Evolutionary conservation across 2,888 invertebrate species (phyloP), one percentile per base, ranked within the genome.

Genomic region (Parasteatoda lunata): DNA sequence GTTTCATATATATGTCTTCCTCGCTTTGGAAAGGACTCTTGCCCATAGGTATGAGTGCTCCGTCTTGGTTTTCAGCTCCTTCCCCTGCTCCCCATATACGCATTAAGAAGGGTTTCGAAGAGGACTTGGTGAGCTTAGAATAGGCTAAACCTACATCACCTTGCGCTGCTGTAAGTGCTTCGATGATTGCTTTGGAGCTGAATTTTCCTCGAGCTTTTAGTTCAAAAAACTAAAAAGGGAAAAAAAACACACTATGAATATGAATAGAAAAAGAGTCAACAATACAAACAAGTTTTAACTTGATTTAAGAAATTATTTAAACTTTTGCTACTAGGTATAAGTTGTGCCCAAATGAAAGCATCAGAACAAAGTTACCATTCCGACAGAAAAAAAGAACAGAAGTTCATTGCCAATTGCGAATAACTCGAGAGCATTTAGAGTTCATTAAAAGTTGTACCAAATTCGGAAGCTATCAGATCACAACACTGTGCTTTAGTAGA

Each of bases 101-200:
- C 95, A 95, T 95, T 89, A 96, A 92, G 93, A 96, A 96, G 73
- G 96, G 96, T 91, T 95, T 95, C 88, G 95, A 92, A 91, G 95
- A 95, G 89, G 94, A 94, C 91, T 95, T 95, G 90, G 94, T 95
- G 85, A 96, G 92, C 91, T 96, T 95, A 89, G 94, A 92, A 89
- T 94, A 93, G 30, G 96, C 95, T 59, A 94, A 93, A 88, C 96
- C 95, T 89, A 95, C 92, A 92, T 95, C 95, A 89, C 96, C 96
- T 90, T 95, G 94, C 91, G 94, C 94, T 81, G 94, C 94, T 83
- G 94, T 95, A 91, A 96, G 92, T 47, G 95, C 95, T 69, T 94
- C 95, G 13, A 95, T 94, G 75, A 96, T 94, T 89, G 95, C 96
- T 90, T 94, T 94, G n/a, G 95, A 93, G 3, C 93, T 93, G 90